Base-by-base conservation (phyloP, 2,113 vertebrate genomes). In the Ciconia boyciana region DNA sequence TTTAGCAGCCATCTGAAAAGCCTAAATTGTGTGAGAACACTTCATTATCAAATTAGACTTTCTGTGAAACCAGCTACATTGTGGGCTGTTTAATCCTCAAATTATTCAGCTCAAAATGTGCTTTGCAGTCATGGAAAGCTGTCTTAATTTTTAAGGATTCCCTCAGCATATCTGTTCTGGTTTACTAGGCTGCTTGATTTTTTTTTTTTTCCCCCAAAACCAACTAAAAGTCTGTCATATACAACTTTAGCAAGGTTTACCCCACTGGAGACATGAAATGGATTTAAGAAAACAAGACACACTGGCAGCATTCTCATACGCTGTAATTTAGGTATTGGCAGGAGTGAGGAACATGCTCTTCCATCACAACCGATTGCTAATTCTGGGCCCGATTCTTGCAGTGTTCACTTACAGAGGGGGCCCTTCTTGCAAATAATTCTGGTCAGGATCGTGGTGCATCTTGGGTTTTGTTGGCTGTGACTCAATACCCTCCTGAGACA, bases 31-130 rank as follows among this genome's bases (percentile, higher is more conserved):
- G 49, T 69, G 41, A 92, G 80, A 96, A 88, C 51, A 76, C 24
- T 95, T 96, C 76, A 87, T 93, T 91, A 96, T 87, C 92, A 89
- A 92, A 87, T 96, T 89, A 92, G 76, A 41, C 49, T 91, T 94
- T 92, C 90, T 92, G 76, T 76, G 90, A 94, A 97, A 75, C 74
- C 32, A 89, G 52, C 80, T 87, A 61, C 49, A 89, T 88, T 90
- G 84, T 83, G 80, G 60, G 48, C 48, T 87, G 36, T 82, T 90
- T 92, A 94, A 92, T 84, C 82, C 68, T 90, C 49, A 90, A 87
- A 91, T 92, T 89, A 66, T 84, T 94, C 80, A 87, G 64, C 72
- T 72, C 57, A 87, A 93, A 96, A 89, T 92, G 77, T 84, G 39
- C 57, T 95, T 71, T 82, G 48, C 77, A 89, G 92, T 87, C 52